Evolutionary conservation across 2,888 invertebrate species (phyloP).

Genomic region (Cantharis flavilabris): DNA sequence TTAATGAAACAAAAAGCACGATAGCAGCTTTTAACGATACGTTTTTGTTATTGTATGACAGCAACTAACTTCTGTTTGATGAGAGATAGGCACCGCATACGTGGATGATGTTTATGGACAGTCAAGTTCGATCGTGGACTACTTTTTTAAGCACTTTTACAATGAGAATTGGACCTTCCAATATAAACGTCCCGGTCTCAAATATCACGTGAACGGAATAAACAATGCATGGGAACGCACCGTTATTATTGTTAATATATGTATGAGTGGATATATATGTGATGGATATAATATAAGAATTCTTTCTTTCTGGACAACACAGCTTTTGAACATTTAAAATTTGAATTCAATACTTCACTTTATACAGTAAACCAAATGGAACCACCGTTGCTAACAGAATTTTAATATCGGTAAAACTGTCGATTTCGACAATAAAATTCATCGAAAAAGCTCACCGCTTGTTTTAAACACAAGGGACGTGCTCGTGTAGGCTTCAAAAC

Average conservation of each 20-base stretch:
- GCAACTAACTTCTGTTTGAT: constrained; percentile 30
- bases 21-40: constrained; percentile 8
- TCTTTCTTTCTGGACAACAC: constrained; percentile 28
- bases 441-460: neutral
- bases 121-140: constrained; percentile 32
- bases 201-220: constrained; percentile 49
- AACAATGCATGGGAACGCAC: constrained; percentile 53
- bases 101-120: constrained; percentile 27
- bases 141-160: constrained; percentile 36
- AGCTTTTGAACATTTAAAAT: constrained; percentile 20
- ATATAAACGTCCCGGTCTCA: constrained; percentile 38
- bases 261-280: constrained; percentile 39
- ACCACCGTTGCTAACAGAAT: constrained; percentile 8
- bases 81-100: constrained; percentile 29
- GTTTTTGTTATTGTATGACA: constrained; percentile 19
- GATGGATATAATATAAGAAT: constrained; percentile 36
- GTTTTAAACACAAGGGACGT: neutral
- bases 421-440: neutral
- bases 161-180: constrained; percentile 42
- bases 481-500: neutral
- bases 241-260: constrained; percentile 49
- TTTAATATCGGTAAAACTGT: constrained; percentile 1
- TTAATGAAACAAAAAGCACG: constrained; percentile 4
- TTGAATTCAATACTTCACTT: constrained; percentile 26
- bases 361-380: constrained; percentile 6